Percentiles rank a stretch among this genome's conserved stretches.
Evolutionary conservation across 2,888 invertebrate species (phyloP).

Genomic region (Linnaemya vulpina): DNA sequence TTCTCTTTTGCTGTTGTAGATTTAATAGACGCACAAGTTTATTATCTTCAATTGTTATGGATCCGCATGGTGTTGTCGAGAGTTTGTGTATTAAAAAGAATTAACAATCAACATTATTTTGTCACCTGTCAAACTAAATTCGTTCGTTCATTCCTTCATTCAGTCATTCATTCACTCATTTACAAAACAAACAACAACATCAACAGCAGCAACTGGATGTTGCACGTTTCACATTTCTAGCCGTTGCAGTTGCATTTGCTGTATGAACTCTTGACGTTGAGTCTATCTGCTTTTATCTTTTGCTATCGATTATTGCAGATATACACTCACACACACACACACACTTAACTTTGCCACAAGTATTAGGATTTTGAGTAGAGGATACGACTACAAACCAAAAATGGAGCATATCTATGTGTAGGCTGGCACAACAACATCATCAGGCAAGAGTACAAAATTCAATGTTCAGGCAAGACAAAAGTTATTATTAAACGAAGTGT

Average conservation of each 20-base stretch:
- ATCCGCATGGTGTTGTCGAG: background rate
- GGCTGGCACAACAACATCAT: constrained; percentile 9
- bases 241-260: background rate
- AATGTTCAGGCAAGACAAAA: constrained; percentile 13
- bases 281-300: background rate
- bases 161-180: constrained; percentile 54
- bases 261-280: constrained; percentile 2
- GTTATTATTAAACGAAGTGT: too few species aligned
- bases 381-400: background rate
- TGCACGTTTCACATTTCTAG: constrained; percentile 33
- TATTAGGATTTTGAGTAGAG: background rate
- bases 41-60: constrained; percentile 14
- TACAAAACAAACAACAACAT: constrained; percentile 32
- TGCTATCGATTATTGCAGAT: background rate
- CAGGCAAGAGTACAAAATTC: constrained; percentile 31
- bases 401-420: constrained; percentile 20
- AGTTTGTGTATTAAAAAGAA: constrained; percentile 57
- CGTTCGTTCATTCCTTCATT: background rate
- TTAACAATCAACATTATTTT: constrained; percentile 71
- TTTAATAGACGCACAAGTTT: background rate
- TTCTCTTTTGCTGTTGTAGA: background rate
- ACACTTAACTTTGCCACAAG: background rate
- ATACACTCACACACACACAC: constrained; percentile 2
- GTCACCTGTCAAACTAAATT: constrained; percentile 72
- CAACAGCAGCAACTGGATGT: constrained; percentile 9